phyloP scores from a whole-genome alignment of 2,797 vertebrate species.

The Neosilurus mollespiculum region DNA sequence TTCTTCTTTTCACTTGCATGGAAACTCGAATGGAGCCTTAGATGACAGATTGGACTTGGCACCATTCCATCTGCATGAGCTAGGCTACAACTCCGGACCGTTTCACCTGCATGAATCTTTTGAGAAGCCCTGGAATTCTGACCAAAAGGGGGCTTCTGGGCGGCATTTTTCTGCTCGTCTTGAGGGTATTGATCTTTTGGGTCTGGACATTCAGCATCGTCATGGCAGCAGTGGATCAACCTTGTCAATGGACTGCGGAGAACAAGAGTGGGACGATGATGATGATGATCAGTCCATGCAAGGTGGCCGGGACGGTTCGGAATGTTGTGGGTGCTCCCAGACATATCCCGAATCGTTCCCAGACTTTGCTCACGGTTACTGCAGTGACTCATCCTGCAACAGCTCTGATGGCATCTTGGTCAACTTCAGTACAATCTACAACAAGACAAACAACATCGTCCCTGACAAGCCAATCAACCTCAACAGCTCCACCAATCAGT shows the following conservation, averaged over 20 bases:
- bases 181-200: conserved; percentile 77
- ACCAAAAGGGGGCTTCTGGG: conserved; percentile 63
- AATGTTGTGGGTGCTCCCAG: conserved; percentile 82
- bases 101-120: conserved; percentile 80
- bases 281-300: conserved; percentile 76
- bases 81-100: conserved; percentile 72
- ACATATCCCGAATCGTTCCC: conserved; percentile 67
- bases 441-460: conserved; percentile 84
- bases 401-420: conserved; percentile 93
- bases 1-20: conserved; percentile 78
- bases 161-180: conserved; percentile 64
- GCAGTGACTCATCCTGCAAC: conserved; percentile 94
- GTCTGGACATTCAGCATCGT: conserved; percentile 71
- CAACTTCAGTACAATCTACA: conserved; percentile 96
- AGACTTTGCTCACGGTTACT: conserved; percentile 83
- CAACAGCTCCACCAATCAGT: conserved; percentile 78
- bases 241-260: conserved; percentile 84
- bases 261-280: conserved; percentile 85
- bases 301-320: conserved; percentile 72
- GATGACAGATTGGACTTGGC: conserved; percentile 49
- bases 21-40: conserved; percentile 56
- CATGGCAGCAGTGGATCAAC: conserved; percentile 79
- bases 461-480: conserved; percentile 75
- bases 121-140: conserved; percentile 71
- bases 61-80: conserved; percentile 70